phyloP scores from a whole-genome alignment of 2,888 invertebrate genomes.

The Xylota sylvarum region DNA sequence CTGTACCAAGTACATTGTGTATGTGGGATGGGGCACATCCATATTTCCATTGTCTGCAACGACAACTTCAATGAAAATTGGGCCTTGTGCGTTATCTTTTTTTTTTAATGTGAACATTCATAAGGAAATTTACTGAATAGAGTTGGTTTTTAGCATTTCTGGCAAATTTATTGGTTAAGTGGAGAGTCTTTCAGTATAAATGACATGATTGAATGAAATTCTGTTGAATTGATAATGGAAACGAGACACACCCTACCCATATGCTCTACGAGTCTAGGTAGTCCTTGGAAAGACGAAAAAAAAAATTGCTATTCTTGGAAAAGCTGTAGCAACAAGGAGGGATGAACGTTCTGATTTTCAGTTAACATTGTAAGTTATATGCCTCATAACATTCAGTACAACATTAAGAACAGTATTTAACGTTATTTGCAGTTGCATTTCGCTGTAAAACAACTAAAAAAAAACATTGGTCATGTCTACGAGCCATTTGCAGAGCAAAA shows the following conservation, averaged over 20 bases:
- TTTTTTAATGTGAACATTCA: not conserved
- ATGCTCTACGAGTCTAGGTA: too few relatives aligned
- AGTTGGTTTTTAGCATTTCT: not conserved
- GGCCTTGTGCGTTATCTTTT: constrained; percentile 27
- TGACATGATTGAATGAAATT: not conserved
- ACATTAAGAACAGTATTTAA: not conserved
- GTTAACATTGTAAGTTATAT: too few relatives aligned
- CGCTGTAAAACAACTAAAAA: too few relatives aligned
- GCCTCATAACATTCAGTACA: too few relatives aligned
- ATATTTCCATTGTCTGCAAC: constrained; percentile 38
- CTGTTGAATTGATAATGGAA: not conserved
- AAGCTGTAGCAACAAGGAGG: too few relatives aligned
- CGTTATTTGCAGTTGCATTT: too few relatives aligned
- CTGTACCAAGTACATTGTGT: constrained; percentile 11
- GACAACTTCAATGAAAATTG: constrained; percentile 54
- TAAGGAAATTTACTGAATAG: constrained; percentile 5
- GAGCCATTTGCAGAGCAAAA: not conserved
- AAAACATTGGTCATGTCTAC: too few relatives aligned
- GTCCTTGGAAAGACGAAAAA: too few relatives aligned
- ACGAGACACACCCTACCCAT: not conserved
- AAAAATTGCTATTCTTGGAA: too few relatives aligned
- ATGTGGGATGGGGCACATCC: not conserved
- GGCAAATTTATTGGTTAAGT: not conserved
- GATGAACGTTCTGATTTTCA: too few relatives aligned
- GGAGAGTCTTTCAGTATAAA: not conserved